A percentile compares a stretch with the other conserved stretches of the same genome.
phyloP scores from a whole-genome alignment of 1,140 invertebrate genomes.

The Cheumatopsyche charites region DNA sequence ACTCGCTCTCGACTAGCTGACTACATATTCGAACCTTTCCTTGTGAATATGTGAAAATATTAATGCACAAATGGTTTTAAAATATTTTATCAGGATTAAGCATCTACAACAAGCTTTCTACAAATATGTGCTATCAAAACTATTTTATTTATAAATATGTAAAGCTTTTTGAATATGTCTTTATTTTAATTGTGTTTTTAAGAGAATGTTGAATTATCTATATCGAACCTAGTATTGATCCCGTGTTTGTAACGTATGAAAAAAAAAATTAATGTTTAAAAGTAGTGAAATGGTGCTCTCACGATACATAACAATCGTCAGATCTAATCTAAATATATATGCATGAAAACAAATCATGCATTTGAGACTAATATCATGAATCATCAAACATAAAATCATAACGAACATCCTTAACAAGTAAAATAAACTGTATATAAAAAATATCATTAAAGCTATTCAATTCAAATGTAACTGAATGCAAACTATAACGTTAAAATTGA shows the following conservation, averaged over 20 bases:
- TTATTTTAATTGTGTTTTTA: slow-evolving; percentile 10
- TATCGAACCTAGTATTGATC: slow-evolving; percentile 44
- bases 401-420: not conserved
- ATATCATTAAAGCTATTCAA: not conserved
- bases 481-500: not conserved
- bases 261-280: not conserved
- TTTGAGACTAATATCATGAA: no score
- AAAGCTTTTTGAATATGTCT: slow-evolving; percentile 45
- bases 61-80: slow-evolving; percentile 46
- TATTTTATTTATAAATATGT: slow-evolving; percentile 43
- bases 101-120: slow-evolving; percentile 46
- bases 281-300: slow-evolving; percentile 3
- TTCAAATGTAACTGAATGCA: not conserved
- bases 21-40: not conserved
- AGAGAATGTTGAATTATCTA: slow-evolving; percentile 33
- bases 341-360: not conserved
- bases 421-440: not conserved
- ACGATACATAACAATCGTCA: not conserved
- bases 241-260: slow-evolving; percentile 45
- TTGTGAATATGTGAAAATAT: not conserved
- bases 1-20: not conserved
- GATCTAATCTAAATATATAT: not conserved
- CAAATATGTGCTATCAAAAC: slow-evolving; percentile 47
- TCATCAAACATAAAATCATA: no score
- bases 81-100: slow-evolving; percentile 41